Base-by-base conservation (phyloP, 1,140 invertebrate genomes). In the Diabrotica virgifera region DNA sequence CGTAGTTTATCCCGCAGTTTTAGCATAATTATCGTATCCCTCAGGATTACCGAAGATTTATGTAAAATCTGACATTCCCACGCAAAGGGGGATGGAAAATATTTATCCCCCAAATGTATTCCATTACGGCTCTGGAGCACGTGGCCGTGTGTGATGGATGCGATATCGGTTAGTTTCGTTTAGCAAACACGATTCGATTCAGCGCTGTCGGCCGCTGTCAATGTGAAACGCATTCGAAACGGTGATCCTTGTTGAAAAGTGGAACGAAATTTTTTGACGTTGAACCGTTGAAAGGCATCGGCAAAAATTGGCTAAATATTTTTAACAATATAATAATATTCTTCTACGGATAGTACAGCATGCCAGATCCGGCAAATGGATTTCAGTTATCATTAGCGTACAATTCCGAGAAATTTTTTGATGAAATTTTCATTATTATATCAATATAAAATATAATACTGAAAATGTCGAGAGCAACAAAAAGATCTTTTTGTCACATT, bases 51-150 rank as follows among this genome's bases (percentile, higher is more conserved):
- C n/a, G n/a, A n/a, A 54, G 53, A 54, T 54, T 54, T 54, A 59
- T 36, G 36, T 46, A 60, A 51, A 59, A 64, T 57, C 50, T 59
- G 40, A n/a, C 56, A 46, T 56, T 54, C 64, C 36, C 58, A 60
- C 52, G 59, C 24, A 14, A 52, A 5, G n/a, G n/a, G n/a, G 40
- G 40, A n/a, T 46, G 6, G 40, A 46, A 46, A 46, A 46, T 46
- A 46, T 46, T 40, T 59, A 38, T 12, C 46, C 60, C 59, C 6
- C 9, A 52, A 66, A 55, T 59, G 38, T 65, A 59, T 61, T 37
- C 35, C 53, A 53, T 62, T 66, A 66, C 60, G 64, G 51, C 37
- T 66, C 52, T 50, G 64, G 4, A 46, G n/a, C 59, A 66, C 64
- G 59, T 60, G 59, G 10, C 61, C 60, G 12, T n/a, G 7, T 55